Evolutionary conservation across 2,888 invertebrate genomes (phyloP).

Genomic region (Adelognathus sp.): DNA sequence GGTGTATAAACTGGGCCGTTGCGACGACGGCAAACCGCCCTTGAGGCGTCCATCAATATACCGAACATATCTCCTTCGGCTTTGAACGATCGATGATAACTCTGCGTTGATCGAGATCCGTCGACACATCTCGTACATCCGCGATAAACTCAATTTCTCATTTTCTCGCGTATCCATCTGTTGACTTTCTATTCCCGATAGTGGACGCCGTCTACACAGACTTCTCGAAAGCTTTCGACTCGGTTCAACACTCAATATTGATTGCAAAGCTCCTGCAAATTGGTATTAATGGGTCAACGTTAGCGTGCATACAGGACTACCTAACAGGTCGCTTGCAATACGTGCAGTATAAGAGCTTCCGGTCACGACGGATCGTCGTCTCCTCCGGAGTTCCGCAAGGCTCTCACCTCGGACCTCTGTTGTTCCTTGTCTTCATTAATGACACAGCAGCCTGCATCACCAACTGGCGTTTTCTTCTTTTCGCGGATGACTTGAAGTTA

Average conservation of each 20-base stretch:
- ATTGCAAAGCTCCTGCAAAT: not conserved
- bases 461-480: not conserved
- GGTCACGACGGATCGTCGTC: not conserved
- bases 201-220: not conserved
- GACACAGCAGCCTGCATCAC: conserved; percentile 4
- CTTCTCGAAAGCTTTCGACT: not conserved
- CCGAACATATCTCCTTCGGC: conserved; percentile 3
- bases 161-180: too few relatives aligned
- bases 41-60: not conserved
- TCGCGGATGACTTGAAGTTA: conserved; percentile 8
- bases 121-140: not conserved
- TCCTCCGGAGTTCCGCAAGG: conserved; percentile 25
- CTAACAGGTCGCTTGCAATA: not conserved
- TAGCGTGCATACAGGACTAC: not conserved
- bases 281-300: not conserved
- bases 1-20: not conserved
- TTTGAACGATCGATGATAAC: conserved; percentile 13
- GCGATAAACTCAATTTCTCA: not conserved
- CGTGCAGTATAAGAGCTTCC: not conserved
- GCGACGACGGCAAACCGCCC: not conserved
- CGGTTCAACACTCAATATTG: not conserved
- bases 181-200: too few relatives aligned
- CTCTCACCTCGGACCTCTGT: conserved; percentile 3
- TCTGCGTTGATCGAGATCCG: conserved; percentile 30
- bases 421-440: conserved; percentile 10